phyloP scores from a whole-genome alignment of 2,113 vertebrate species.

The Zosterops pallidus region DNA sequence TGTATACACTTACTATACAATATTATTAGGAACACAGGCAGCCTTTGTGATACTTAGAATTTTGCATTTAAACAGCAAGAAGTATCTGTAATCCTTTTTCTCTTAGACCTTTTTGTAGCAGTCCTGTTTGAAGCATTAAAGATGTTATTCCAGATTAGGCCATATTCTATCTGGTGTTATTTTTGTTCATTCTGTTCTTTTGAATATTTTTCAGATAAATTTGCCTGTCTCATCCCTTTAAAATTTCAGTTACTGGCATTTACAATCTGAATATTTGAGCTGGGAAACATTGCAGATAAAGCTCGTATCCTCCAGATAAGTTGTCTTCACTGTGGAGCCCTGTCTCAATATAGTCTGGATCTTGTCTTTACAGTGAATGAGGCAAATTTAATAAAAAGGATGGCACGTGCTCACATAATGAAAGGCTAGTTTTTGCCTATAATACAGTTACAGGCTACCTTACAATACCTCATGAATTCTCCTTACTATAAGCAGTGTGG shows the following conservation, averaged over 20 bases:
- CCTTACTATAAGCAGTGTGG: not conserved
- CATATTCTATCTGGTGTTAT: not conserved
- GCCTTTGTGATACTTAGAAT: not conserved
- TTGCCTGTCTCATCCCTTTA: not conserved
- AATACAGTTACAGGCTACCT: not conserved
- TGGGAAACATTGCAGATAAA: not conserved
- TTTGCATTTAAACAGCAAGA: not conserved
- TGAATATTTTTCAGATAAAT: slow-evolving; percentile 44
- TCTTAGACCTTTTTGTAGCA: not conserved
- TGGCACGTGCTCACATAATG: not conserved
- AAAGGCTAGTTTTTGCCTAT: not conserved
- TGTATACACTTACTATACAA: not conserved
- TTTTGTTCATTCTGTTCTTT: slow-evolving; percentile 21
- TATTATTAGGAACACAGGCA: not conserved
- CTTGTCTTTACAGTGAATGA: not conserved
- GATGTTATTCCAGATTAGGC: slow-evolving; percentile 2
- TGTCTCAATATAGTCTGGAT: not conserved
- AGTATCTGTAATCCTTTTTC: not conserved
- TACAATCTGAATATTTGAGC: not conserved
- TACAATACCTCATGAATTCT: not conserved
- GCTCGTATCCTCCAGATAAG: not conserved
- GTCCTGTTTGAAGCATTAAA: not conserved
- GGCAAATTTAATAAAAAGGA: not conserved
- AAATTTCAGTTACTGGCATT: not conserved
- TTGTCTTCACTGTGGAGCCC: not conserved